Percentiles rank a stretch among this genome's conserved stretches.
phyloP scores from a whole-genome alignment of 2,113 vertebrate genomes.

The Microcebus tavaratra region DNA sequence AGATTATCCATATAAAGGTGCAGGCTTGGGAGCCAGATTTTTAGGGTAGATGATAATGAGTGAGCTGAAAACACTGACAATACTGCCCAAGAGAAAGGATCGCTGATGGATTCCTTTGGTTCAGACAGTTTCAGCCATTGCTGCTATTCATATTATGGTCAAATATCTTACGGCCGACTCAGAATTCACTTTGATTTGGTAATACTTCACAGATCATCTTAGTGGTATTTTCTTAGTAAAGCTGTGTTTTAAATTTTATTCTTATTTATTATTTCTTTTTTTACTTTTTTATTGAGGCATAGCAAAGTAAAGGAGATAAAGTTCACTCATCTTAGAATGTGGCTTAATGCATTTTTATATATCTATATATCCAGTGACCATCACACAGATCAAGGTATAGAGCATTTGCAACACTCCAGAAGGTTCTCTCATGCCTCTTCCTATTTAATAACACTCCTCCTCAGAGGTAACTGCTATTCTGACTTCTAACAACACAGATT shows the following conservation, averaged over 20 bases:
- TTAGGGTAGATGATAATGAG: neutral
- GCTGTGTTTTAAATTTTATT: neutral
- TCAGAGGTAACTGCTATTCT: neutral
- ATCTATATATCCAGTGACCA: neutral
- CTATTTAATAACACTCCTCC: neutral
- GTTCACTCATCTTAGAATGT: neutral
- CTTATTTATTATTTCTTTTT: neutral
- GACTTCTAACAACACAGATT: neutral
- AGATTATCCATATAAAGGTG: neutral
- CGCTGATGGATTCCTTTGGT: neutral
- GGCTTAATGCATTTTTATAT: neutral
- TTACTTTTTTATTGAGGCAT: neutral
- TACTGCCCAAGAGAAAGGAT: neutral
- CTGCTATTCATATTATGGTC: neutral
- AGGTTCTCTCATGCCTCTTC: neutral
- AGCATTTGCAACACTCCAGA: neutral
- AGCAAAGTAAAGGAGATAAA: neutral
- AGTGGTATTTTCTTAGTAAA: constrained; percentile 2
- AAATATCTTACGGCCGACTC: neutral
- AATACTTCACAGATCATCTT: neutral
- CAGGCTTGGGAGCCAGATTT: neutral
- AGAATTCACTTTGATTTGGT: neutral
- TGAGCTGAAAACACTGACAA: fast-evolving
- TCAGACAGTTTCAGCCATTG: neutral
- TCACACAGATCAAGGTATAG: neutral